Conservation (phyloP, 2,797 vertebrate species). For the Meda fulgida region DNA sequence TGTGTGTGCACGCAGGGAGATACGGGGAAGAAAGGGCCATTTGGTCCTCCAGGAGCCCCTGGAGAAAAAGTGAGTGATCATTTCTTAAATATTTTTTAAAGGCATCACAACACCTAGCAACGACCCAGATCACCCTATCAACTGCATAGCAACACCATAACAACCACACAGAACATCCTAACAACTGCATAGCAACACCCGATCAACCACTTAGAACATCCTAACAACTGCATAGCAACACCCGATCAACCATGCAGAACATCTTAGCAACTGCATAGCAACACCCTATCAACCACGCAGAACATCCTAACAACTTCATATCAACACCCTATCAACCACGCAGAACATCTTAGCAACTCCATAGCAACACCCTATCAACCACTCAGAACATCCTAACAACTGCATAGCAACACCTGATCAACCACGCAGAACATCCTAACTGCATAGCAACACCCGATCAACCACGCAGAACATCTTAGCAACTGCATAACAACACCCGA, state of each 20-base stretch:
- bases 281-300: neutral
- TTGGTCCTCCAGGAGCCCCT: slow-evolving; percentile 79
- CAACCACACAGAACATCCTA: too few species aligned
- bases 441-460: neutral
- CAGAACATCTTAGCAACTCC: neutral
- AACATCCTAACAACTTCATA: neutral
- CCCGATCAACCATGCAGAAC: neutral
- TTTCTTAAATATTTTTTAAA: neutral
- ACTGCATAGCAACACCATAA: fast-evolving
- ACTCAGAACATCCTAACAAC: neutral
- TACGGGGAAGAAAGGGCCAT: slow-evolving; percentile 84
- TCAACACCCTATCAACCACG: neutral
- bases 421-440: neutral
- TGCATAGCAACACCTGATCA: neutral
- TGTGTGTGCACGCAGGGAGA: slow-evolving; percentile 81
- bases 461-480: neutral
- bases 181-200: too few species aligned
- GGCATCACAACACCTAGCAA: neutral
- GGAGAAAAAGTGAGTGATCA: slow-evolving; percentile 86
- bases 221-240: neutral
- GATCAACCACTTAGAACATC: too few species aligned
- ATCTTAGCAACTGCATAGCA: neutral
- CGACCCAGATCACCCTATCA: fast-evolving
- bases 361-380: neutral
- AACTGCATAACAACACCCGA: fast-evolving